Base-by-base conservation (phyloP, 2,113 vertebrate genomes). In the Strigops habroptila region DNA sequence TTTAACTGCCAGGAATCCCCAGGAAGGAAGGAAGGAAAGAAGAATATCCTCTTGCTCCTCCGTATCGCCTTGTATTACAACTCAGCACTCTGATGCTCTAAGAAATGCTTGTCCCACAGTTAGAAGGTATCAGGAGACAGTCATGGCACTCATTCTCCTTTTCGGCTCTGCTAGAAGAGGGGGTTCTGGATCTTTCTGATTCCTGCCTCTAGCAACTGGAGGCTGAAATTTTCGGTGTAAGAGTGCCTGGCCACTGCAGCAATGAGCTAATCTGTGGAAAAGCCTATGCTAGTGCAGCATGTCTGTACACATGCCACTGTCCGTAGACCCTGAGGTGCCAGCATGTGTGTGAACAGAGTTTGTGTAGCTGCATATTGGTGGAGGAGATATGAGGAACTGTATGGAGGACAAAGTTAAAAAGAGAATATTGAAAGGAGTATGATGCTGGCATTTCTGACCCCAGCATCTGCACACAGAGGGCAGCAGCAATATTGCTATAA, bases 21-120 rank as follows among this genome's bases (percentile, higher is more conserved):
- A 70, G 89, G 80, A 86, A 96, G 92, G 92, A 85, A 96, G 94
- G 87, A 90, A 83, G 49, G 71, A 88, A 94, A 88, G 63, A 21
- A 85, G 52, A 86, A 82, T 73, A 93, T 95, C 82, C 80, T 96
- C 49, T 69, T 82, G 83, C 77, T 94, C 57, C 65, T 91, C 88
- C 11, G 0, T 91, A 31, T 3, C 57, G 86, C 62, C 62, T 94
- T 19, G 0, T 30, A 15, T 84, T 76, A 62, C 95, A 84, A 9
- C 52, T 89, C 48, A 69, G 46, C 65, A 44, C 62, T 86, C 46
- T 69, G 55, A 33, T 82, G 44, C 48, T 78, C 44, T 39, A 35
- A 55, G 79, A 79, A 82, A 88, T 49, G 55, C 44, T 82, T 67
- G 44, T 30, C 52, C 35, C 2, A 7, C 37, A 23, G 12, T 21